Base-by-base conservation (phyloP, 2,888 invertebrate genomes). In the Scaptomyza reducta region DNA sequence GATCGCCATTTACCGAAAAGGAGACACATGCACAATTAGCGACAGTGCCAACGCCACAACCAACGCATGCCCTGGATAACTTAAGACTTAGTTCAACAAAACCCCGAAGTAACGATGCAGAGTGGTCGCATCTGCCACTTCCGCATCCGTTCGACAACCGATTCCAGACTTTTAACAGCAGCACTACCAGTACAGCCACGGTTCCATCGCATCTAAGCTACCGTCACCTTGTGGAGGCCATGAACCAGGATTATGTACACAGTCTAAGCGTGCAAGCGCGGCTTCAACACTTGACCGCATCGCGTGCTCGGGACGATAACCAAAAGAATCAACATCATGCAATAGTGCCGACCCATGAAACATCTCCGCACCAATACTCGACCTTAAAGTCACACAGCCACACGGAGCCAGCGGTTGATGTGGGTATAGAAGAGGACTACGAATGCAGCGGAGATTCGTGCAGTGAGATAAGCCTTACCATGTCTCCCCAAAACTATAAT, bases 371-470 rank as follows among this genome's bases (percentile, higher is more conserved):
- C 27, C 65, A 59, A 38, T 56, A 66, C n/a, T 79, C 85, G 40
- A 79, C 84, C 13, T 49, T 64, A 11, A 84, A 87, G 46, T 79
- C 87, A 11, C 69, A 46, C 42, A 83, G 74, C 61, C 83, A 89
- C 0, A 31, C 51, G 1, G 88, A 87, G 55, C 80, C 81, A 25
- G 74, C 83, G 5, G 62, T 90, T 29, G 90, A 90, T 68, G 90
- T 90, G 27, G 89, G 89, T 46, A 76, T 90, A 79, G 91, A 90
- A 61, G 91, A 90, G 67, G 91, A 91, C 57, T 90, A 88, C 66
- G 91, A 91, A 46, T 90, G 91, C 57, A 91, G 91, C 61, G 91
- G 89, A 0, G 92, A 91, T 62, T 92, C 92, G 2, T 90, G 91
- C 67, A 92, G 92, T 62, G 92, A 92, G 70, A 91, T 92, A 40